Percentiles rank a stretch among this genome's conserved stretches.
phyloP scores from a whole-genome alignment of 2,888 invertebrate species.

The Mamestra brassicae region DNA sequence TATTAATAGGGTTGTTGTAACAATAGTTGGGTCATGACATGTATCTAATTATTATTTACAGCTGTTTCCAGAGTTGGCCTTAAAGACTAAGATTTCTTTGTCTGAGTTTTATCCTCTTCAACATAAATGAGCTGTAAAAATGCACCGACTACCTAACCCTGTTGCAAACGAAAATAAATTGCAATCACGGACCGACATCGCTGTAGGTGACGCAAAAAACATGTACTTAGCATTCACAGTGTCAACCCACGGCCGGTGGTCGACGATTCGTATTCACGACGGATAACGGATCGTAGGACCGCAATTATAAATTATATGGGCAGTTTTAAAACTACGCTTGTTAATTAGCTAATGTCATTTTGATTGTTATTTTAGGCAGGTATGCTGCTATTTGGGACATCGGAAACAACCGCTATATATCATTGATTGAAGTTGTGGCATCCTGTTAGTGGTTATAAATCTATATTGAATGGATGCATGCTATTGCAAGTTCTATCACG shows the following conservation, averaged over 20 bases:
- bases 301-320: conserved; percentile 71
- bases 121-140: conserved; percentile 42
- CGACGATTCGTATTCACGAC: conserved; percentile 64
- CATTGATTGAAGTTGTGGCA: conserved; percentile 18
- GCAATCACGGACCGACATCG: conserved; percentile 66
- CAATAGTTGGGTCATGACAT: too few relatives aligned
- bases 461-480: not conserved
- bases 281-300: conserved; percentile 44
- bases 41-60: not conserved
- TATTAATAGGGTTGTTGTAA: too few relatives aligned
- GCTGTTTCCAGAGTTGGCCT: not conserved
- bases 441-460: conserved; percentile 34
- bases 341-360: conserved; percentile 63
- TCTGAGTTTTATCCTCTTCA: conserved; percentile 8
- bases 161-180: conserved; percentile 63
- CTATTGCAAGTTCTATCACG: not conserved
- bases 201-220: conserved; percentile 76
- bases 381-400: conserved; percentile 44
- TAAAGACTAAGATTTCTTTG: not conserved
- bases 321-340: conserved; percentile 63
- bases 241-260: conserved; percentile 71
- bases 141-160: conserved; percentile 61
- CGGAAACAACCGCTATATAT: conserved; percentile 47
- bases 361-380: conserved; percentile 58
- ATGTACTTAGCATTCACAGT: conserved; percentile 65